Evolutionary conservation across 1,140 invertebrate species (phyloP), one percentile per base, ranked within the genome.

Genomic region (Dinothrombium tinctorium): DNA sequence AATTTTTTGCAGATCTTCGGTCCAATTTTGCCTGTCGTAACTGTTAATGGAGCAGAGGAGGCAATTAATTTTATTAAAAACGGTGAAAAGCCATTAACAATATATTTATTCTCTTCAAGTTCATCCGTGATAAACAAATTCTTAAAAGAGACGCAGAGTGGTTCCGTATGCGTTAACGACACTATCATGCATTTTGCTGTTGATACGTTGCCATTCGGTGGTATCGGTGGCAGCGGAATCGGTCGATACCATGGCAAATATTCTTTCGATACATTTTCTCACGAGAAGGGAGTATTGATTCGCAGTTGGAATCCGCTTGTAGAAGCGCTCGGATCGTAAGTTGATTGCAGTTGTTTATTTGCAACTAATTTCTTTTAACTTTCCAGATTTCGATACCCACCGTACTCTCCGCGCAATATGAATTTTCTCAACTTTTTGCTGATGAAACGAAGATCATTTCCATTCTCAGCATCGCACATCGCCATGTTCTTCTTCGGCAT

Each of bases 81-180:
- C 23, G 42, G 47, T 7, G 51, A 54, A 22, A 54, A 54, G 32
- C 53, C 53, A 4, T 42, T 54, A 21, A 33, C 51, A 1, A 22
- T 52, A n/a, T 54, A 54, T 40, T 14, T 54, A 14, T 54, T 53
- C 21, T 42, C 53, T 0, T 42, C 35, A 15, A 45, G 50, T n/a
- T 33, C 50, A 20, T 25, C 28, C 3, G 20, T 53, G 9, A 19
- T 51, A 11, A 66, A 80, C 47, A 63, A 76, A 52, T 70, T 94
- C 50, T 56, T 75, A 42, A 62, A 68, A 44, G 67, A 75, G 53
- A 89, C 83, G 23, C 71, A 68, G 37, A 77, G 76, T 53, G 90
- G 90, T 44, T 72, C 73, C 45, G 64, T 83, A 48, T 73, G 71
- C 55, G 66, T 86, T 45, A 95, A 96, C 61, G 90, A 96, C 57